A percentile compares a stretch with the other conserved stretches of the same genome.
phyloP scores from a whole-genome alignment of 2,888 invertebrate species.

The Limenitis camilla region DNA sequence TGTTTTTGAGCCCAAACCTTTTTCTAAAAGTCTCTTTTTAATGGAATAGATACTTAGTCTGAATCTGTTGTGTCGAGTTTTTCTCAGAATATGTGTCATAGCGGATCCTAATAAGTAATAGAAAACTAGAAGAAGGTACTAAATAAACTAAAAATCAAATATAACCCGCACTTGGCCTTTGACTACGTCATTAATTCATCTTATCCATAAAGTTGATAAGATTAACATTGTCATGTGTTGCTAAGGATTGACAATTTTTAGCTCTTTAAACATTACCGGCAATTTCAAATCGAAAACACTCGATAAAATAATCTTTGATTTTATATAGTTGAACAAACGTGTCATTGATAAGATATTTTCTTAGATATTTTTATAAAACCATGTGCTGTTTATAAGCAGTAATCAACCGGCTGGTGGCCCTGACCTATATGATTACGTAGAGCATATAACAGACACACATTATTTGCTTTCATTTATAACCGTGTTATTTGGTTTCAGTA shows the following conservation, averaged over 20 bases:
- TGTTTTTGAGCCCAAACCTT: too few relatives aligned
- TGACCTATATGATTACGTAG: slow-evolving; percentile 25
- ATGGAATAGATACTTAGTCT: too few relatives aligned
- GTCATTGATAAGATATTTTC: slow-evolving; percentile 25
- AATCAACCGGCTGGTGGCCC: slow-evolving; percentile 17
- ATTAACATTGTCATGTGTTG: not conserved
- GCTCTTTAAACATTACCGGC: not conserved
- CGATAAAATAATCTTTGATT: not conserved
- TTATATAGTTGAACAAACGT: not conserved
- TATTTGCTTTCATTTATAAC: slow-evolving; percentile 12
- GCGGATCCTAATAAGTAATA: too few relatives aligned
- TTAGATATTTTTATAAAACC: slow-evolving; percentile 24
- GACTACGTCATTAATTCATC: too few relatives aligned
- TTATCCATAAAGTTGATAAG: too few relatives aligned
- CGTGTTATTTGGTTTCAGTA: not conserved
- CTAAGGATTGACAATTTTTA: not conserved
- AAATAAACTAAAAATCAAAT: too few relatives aligned
- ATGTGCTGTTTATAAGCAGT: slow-evolving; percentile 19
- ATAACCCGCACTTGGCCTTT: too few relatives aligned
- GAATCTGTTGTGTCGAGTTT: too few relatives aligned
- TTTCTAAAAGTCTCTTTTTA: too few relatives aligned
- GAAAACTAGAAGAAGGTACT: too few relatives aligned
- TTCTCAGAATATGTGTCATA: too few relatives aligned
- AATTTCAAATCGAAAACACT: not conserved
- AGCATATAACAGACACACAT: slow-evolving; percentile 5